Base-by-base conservation (phyloP, 2,113 vertebrate species). In the Tachuris rubrigastra region DNA sequence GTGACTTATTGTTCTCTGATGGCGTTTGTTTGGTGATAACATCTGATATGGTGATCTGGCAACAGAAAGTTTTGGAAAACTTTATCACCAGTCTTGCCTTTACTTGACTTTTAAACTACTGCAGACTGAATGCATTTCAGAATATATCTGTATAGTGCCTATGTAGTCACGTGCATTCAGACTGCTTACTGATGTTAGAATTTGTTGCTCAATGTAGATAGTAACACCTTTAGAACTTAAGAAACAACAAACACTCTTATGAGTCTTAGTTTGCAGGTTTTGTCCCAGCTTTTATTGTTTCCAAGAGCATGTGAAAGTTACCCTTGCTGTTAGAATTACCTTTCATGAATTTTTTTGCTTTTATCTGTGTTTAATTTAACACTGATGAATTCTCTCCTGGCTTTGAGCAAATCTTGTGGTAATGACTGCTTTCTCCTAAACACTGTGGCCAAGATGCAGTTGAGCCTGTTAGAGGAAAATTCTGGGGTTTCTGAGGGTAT, bases 301-400 rank as follows among this genome's bases (percentile, higher is more conserved):
- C 62, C 50, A 71, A 81, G 39, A 68, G 23, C 35, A 20, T 50
- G 25, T 2, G 8, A 62, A 92, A 50, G 15, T 59, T 84, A 65
- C 63, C 46, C 35, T 6, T 71, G 50, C 59, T 73, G 46, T 94
- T 88, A 35, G 31, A 77, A 14, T 91, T 91, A 86, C 30, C 42
- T 71, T 63, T 92, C 66, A 16, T 56, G 49, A 0, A 4, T 20
- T 42, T 44, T 90, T 82, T 91, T 82, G 18, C 28, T 89, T 85
- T 90, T 91, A 62, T 80, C 82, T 94, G 75, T 87, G 22, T 91
- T 79, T 89, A 68, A 81, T 84, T 95, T 94, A 76, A 41, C 49
- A 19, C 37, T 68, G n/a, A 79, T 82, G n/a, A 65, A 41, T 87
- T 91, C 41, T 77, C 6, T 87, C n/a, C 75, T 78, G 47, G 24